Base-by-base conservation (phyloP, 2,888 invertebrate species). In the Synanthedon andrenaeformis region DNA sequence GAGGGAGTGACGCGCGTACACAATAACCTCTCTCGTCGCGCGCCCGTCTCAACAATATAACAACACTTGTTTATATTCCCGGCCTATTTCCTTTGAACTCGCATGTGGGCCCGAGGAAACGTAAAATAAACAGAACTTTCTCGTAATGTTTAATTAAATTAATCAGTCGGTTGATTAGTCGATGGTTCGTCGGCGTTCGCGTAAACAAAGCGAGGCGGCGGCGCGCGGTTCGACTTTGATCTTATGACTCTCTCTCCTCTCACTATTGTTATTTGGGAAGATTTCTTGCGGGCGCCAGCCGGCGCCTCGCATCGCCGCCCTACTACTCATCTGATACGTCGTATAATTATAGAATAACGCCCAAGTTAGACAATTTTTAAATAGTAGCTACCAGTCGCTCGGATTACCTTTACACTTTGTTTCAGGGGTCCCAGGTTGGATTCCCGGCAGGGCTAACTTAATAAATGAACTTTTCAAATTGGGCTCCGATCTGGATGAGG, bases 131-230 rank as follows among this genome's bases (percentile, higher is more conserved):
- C 86, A 87, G 69, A 86, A 84, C 86, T 86, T 86, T 87, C 86
- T 86, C 78, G 86, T 86, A 83, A 86, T 86, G 86, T 87, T 86
- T 86, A 87, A 86, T 87, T 87, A 85, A 87, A 86, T 87, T 87
- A 87, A 86, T 87, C 86, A 86, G 85, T 78, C 75, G 82, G 81
- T 79, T 85, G 86, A 86, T 87, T 86, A 83, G 86, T 79, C 85
- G 85, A 84, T 84, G 85, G 82, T 76, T 74, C 75, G 78, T 64
- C 74, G 76, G 79, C 76, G 76, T 72, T 67, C 76, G 73, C 70
- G 84, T 87, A 87, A 87, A 87, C 86, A 86, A 74, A 74, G 69
- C 69, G 70, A 70, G 68, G 63, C 57, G 56, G 69, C 69, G 71
- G 75, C 69, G 69, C 68, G 67, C 57, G 59, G 58, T 53, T 72